Evolutionary conservation across 2,113 vertebrate species (phyloP).

Genomic region (Saccopteryx bilineata): DNA sequence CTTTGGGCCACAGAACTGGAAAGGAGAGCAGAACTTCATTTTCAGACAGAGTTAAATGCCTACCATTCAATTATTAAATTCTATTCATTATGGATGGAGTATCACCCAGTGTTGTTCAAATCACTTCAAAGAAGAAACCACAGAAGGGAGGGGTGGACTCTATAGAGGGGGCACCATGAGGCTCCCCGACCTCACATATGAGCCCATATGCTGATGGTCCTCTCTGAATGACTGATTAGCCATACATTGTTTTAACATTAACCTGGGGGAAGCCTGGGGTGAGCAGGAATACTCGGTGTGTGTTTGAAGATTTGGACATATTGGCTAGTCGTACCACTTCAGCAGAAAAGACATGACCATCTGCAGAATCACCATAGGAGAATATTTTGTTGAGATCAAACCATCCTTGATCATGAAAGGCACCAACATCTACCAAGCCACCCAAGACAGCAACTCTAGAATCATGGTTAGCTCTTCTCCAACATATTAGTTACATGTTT

Average conservation of each 20-base stretch:
- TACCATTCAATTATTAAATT: neutral
- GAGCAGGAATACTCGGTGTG: neutral
- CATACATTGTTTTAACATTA: neutral
- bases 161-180: fast-evolving
- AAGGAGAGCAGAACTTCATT: neutral
- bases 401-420: neutral
- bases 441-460: neutral
- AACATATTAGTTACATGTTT: neutral
- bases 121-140: neutral
- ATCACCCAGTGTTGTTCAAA: neutral
- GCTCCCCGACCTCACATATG: no score
- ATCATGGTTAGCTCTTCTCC: neutral
- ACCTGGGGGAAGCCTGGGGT: neutral
- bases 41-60: neutral
- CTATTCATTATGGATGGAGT: neutral
- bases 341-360: neutral
- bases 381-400: conserved; percentile 16
- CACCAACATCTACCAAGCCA: neutral
- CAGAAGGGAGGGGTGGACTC: neutral
- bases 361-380: neutral
- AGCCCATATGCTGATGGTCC: neutral
- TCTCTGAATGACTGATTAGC: neutral
- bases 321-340: neutral
- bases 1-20: neutral
- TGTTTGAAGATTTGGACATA: neutral